Conservation (phyloP, 1,140 invertebrate species). For the Eumeta japonica region DNA sequence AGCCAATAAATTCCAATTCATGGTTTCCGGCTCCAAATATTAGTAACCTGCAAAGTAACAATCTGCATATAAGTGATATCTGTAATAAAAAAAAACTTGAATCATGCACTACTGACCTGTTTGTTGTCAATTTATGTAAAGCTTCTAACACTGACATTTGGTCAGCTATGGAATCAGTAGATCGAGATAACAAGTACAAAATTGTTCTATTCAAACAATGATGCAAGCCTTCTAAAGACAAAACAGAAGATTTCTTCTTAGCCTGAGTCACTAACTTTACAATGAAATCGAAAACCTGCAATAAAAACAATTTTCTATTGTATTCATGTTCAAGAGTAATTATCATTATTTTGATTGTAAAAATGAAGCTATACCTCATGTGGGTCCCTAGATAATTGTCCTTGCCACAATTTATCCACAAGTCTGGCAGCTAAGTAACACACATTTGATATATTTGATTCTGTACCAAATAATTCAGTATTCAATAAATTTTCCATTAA, state of each 20-base stretch:
- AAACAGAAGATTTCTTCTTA: constrained; percentile 72
- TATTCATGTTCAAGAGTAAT: not conserved
- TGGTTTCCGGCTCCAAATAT: constrained; percentile 94
- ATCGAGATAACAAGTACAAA: constrained; percentile 87
- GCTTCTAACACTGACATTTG: constrained; percentile 91
- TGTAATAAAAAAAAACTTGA: constrained; percentile 10
- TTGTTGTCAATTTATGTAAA: constrained; percentile 88
- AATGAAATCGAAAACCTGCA: constrained; percentile 89
- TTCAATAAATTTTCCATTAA: constrained; percentile 93
- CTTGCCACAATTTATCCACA: constrained; percentile 97
- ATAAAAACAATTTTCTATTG: constrained; percentile 10
- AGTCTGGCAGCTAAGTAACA: constrained; percentile 90
- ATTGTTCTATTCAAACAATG: constrained; percentile 93
- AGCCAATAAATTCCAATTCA: constrained; percentile 93
- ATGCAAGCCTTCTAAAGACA: constrained; percentile 82
- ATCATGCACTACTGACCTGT: constrained; percentile 53
- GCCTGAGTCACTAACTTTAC: constrained; percentile 88
- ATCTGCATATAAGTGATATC: too few relatives aligned
- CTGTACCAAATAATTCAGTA: constrained; percentile 81
- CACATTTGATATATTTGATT: constrained; percentile 85
- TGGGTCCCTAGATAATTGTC: constrained; percentile 81
- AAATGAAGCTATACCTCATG: constrained; percentile 66
- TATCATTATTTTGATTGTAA: not conserved
- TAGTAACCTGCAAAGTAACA: constrained; percentile 60
- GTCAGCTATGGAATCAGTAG: constrained; percentile 84